These are phyloP conservation scores for Sakesphorus luctuosus DNA, from an alignment of 2,113 vertebrate genomes.

Conservation along the genomic window DNA sequence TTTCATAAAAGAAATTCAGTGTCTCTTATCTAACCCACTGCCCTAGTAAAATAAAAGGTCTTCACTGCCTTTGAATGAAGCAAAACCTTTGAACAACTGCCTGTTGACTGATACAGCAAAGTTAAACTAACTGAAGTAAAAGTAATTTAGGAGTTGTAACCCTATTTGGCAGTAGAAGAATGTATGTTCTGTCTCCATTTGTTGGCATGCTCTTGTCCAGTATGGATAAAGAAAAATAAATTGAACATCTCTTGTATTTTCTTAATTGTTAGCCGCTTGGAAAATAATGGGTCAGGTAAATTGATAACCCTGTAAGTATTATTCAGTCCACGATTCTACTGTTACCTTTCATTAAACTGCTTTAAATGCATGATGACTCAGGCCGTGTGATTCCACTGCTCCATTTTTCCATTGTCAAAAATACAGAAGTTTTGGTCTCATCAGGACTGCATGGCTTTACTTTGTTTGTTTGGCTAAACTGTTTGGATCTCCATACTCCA, in stretches of 20 bases:
- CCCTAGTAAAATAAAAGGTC: neutral
- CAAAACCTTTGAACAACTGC: neutral
- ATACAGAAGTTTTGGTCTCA: neutral
- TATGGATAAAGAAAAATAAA: slow-evolving; percentile 61
- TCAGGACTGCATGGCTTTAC: slow-evolving; percentile 75
- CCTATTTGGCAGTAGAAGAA: neutral
- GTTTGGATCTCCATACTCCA: slow-evolving; percentile 44
- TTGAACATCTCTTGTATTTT: slow-evolving; percentile 83
- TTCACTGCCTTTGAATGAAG: neutral
- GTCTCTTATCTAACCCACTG: neutral
- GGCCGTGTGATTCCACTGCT: slow-evolving; percentile 32
- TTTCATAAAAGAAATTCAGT: neutral
- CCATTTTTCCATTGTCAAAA: slow-evolving; percentile 62
- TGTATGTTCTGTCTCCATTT: slow-evolving; percentile 63
- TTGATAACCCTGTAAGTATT: slow-evolving; percentile 81
- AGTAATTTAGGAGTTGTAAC: neutral
- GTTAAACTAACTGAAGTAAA: neutral
- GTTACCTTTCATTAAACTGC: slow-evolving; percentile 67
- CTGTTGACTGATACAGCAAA: neutral
- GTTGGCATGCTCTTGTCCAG: slow-evolving; percentile 59
- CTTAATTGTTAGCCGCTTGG: slow-evolving; percentile 84
- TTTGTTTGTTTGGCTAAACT: slow-evolving; percentile 52
- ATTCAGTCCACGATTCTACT: slow-evolving; percentile 60
- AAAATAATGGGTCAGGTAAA: slow-evolving; percentile 82
- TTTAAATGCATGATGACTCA: slow-evolving; percentile 73